Evolutionary conservation across 2,888 invertebrate genomes (phyloP).

Genomic region (Tiliacea aurago): DNA sequence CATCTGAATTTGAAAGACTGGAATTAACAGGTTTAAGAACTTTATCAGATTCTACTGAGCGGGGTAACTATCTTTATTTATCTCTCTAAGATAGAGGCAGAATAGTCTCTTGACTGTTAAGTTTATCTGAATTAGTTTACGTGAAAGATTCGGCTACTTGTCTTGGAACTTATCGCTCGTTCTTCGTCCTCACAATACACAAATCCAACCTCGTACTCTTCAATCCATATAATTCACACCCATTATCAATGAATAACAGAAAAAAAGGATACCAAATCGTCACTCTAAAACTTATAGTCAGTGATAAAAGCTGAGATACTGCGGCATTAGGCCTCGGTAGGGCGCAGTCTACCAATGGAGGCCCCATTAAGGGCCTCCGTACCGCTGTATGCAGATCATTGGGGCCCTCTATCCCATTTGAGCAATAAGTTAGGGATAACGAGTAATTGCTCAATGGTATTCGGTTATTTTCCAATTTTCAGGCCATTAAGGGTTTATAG

Average conservation of each 20-base stretch:
- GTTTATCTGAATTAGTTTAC: not conserved
- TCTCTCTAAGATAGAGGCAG: not conserved
- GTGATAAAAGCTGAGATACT: constrained; percentile 64
- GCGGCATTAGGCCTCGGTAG: constrained; percentile 63
- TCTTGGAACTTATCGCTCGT: not conserved
- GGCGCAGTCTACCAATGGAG: constrained; percentile 59
- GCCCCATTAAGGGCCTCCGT: constrained; percentile 68
- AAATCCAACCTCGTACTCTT: not conserved
- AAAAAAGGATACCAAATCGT: constrained; percentile 33
- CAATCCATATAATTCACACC: not conserved
- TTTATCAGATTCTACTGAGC: not conserved
- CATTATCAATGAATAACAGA: constrained; percentile 30
- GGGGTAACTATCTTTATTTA: not conserved
- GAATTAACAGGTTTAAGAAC: not conserved
- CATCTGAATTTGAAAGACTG: constrained; percentile 27
- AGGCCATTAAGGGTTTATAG: constrained; percentile 47
- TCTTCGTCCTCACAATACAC: not conserved
- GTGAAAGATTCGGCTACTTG: too few species aligned
- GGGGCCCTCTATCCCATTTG: constrained; percentile 67
- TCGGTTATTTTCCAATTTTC: constrained; percentile 69
- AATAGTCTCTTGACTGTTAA: not conserved
- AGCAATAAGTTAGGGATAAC: constrained; percentile 72
- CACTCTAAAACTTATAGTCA: constrained; percentile 42
- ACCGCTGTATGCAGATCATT: constrained; percentile 60
- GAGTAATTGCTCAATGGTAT: constrained; percentile 74